phyloP scores from a whole-genome alignment of 2,113 vertebrate genomes.

The Pterophyllum scalare region DNA sequence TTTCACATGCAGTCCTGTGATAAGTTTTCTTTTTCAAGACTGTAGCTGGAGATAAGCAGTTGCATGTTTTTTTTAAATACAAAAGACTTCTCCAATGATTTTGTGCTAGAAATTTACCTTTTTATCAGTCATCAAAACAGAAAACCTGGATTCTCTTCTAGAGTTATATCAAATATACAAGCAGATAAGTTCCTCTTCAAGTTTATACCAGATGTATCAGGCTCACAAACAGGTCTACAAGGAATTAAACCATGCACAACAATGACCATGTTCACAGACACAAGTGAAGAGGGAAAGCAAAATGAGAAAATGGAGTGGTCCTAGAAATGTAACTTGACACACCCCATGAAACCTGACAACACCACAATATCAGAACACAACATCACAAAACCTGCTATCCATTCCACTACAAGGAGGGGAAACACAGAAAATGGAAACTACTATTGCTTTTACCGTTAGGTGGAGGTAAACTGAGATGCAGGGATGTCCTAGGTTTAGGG shows the following conservation, averaged over 20 bases:
- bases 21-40: not conserved
- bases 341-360: conserved; percentile 65
- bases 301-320: conserved; percentile 41
- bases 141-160: not conserved
- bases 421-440: conserved; percentile 54
- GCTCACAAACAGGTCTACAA: conserved; percentile 27
- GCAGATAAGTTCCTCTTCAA: not conserved
- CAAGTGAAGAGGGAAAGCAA: conserved; percentile 59
- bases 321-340: conserved; percentile 52
- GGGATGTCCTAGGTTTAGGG: conserved; percentile 80
- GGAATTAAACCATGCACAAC: conserved; percentile 68
- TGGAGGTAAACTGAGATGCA: conserved; percentile 82
- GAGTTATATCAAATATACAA: not conserved
- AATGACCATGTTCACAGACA: conserved; percentile 61
- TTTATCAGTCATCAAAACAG: not conserved
- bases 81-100: not conserved
- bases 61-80: not conserved
- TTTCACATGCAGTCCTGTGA: no score
- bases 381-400: conserved; percentile 62
- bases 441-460: conserved; percentile 77
- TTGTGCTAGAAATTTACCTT: not conserved
- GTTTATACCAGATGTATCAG: not conserved
- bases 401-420: conserved; percentile 49
- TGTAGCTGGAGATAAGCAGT: not conserved
- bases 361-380: conserved; percentile 67